phyloP scores from a whole-genome alignment of 1,140 invertebrate genomes.

The Halictus rubicundus region DNA sequence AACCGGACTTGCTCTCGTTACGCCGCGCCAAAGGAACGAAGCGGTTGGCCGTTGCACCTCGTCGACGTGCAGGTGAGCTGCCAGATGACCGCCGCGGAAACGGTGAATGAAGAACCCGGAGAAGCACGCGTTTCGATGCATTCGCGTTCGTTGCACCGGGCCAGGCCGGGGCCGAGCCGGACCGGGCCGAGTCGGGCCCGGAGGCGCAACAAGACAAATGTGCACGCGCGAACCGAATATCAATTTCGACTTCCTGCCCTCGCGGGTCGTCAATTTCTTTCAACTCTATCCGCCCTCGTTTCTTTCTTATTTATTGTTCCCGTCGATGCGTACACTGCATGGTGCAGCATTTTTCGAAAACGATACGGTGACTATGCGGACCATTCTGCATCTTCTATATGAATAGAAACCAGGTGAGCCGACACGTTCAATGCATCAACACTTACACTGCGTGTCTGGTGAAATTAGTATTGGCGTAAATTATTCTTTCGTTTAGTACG shows the following conservation, averaged over 20 bases:
- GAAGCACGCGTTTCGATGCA: not conserved
- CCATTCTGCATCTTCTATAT: too few species aligned
- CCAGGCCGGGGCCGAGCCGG: not conserved
- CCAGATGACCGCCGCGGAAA: slow-evolving; percentile 55
- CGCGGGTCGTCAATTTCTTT: not conserved
- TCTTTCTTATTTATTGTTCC: not conserved
- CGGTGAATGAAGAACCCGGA: slow-evolving; percentile 55
- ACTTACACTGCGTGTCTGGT: too few species aligned
- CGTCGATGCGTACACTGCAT: not conserved
- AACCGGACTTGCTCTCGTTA: slow-evolving; percentile 53
- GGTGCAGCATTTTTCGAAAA: too few species aligned
- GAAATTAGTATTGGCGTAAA: too few species aligned
- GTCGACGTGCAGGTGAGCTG: slow-evolving; percentile 46
- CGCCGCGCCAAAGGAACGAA: slow-evolving; percentile 39
- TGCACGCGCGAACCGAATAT: slow-evolving; percentile 38
- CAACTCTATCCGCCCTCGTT: not conserved
- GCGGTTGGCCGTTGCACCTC: slow-evolving; percentile 25
- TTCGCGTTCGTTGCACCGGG: not conserved
- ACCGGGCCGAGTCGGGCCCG: not conserved
- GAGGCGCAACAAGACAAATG: slow-evolving; percentile 40
- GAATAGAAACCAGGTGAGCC: too few species aligned
- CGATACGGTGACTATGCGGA: too few species aligned
- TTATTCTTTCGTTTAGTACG: too few species aligned
- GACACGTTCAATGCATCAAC: too few species aligned
- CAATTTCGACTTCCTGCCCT: slow-evolving; percentile 49